phyloP scores from a whole-genome alignment of 2,888 invertebrate species.

The Caenorhabditis imperialis region DNA sequence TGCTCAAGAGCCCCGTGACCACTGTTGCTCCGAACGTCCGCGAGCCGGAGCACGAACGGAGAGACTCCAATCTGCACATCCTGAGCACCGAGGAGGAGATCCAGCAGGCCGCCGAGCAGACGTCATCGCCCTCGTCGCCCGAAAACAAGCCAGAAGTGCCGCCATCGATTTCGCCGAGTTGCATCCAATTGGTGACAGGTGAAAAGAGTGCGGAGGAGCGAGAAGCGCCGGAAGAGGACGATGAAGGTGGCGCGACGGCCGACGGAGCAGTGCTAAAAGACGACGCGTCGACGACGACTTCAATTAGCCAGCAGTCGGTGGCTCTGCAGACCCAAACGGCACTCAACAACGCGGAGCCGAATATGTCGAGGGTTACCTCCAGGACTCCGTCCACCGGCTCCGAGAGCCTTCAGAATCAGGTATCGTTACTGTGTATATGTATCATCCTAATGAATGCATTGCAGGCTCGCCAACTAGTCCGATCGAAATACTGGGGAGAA shows the following conservation, averaged over 20 bases:
- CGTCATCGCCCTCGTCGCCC: constrained; percentile 29
- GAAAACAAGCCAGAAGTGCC: constrained; percentile 51
- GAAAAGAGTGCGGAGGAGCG: constrained; percentile 9
- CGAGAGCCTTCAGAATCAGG: constrained; percentile 58
- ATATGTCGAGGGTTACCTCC: constrained; percentile 41
- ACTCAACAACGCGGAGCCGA: constrained; percentile 24
- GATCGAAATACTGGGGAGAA: constrained; percentile 85
- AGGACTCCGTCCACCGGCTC: constrained; percentile 60
- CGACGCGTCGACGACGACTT: constrained; percentile 44
- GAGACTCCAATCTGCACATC: constrained; percentile 49
- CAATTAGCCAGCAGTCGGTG: constrained; percentile 52
- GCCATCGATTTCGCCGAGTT: constrained; percentile 50
- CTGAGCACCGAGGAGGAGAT: constrained; percentile 51
- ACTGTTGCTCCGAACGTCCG: constrained; percentile 24
- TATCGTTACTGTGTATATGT: no score
- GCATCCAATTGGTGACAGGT: constrained; percentile 40
- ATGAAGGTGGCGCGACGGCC: constrained; percentile 8
- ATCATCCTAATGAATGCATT: background rate
- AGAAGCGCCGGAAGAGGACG: constrained; percentile 9
- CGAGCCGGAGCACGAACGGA: constrained; percentile 14
- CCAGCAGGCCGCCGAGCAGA: constrained; percentile 25
- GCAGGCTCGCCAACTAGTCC: constrained; percentile 57
- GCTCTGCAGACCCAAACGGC: constrained; percentile 37
- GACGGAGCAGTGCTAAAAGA: constrained; percentile 32
- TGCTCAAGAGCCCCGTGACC: constrained; percentile 39